Conservation (phyloP, 2,888 invertebrate genomes). For the Petrophora chlorosata region DNA sequence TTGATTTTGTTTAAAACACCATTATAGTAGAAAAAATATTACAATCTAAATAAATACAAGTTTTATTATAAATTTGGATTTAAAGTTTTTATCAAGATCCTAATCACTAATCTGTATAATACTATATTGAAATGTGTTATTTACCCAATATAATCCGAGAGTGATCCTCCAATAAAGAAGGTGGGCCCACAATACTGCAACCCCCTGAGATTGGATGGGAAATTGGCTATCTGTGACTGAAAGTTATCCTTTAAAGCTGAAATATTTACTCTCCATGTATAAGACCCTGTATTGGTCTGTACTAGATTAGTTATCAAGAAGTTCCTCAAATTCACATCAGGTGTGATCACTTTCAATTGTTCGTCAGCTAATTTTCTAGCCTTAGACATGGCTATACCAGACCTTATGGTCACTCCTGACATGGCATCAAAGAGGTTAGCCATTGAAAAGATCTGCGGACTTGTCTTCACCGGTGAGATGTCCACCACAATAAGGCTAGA, state of each 20-base stretch:
- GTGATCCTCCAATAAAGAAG: slow-evolving; percentile 92
- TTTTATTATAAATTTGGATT: too few species aligned
- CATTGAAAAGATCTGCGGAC: slow-evolving; percentile 85
- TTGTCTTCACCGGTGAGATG: slow-evolving; percentile 87
- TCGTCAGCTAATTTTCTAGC: slow-evolving; percentile 86
- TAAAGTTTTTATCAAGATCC: too few species aligned
- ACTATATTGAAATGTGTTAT: neutral
- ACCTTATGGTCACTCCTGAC: slow-evolving; percentile 83
- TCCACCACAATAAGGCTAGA: slow-evolving; percentile 88
- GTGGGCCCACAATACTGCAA: slow-evolving; percentile 87
- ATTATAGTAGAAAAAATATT: too few species aligned
- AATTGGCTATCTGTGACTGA: slow-evolving; percentile 84
- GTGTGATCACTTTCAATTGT: slow-evolving; percentile 84
- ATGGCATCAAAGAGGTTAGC: slow-evolving; percentile 87
- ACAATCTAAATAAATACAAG: too few species aligned
- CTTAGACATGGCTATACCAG: slow-evolving; percentile 86
- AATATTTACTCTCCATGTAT: slow-evolving; percentile 92
- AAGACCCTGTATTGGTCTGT: slow-evolving; percentile 85
- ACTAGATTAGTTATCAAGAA: slow-evolving; percentile 94
- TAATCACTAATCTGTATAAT: neutral
- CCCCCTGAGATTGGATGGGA: slow-evolving; percentile 82
- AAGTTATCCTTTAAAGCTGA: slow-evolving; percentile 88
- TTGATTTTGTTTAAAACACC: too few species aligned
- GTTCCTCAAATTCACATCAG: slow-evolving; percentile 85
- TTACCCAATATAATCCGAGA: slow-evolving; percentile 92